Evolutionary conservation across 2,797 vertebrate species (phyloP).

Genomic region (Protonibea diacanthus): DNA sequence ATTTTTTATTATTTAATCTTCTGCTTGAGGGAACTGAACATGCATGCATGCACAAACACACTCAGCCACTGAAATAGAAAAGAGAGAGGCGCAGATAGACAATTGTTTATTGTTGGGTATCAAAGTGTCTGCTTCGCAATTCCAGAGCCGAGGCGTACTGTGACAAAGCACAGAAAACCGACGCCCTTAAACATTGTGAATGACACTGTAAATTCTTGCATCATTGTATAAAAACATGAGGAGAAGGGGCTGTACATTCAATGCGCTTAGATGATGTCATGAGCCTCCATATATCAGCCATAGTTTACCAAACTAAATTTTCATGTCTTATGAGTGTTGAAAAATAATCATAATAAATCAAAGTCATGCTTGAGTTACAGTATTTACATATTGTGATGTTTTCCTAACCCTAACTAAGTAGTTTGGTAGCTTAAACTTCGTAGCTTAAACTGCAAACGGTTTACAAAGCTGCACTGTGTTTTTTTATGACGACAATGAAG

Average conservation of each 20-base stretch:
- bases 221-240: neutral
- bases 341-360: no score
- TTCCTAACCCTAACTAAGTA: no score
- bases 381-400: no score
- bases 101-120: conserved; percentile 8
- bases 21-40: conserved; percentile 60
- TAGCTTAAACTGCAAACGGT: no score
- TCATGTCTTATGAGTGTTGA: no score
- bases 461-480: no score
- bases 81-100: neutral
- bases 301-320: no score
- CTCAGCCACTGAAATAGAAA: conserved; percentile 5
- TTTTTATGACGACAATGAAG: no score
- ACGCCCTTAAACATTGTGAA: conserved; percentile 1
- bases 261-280: no score
- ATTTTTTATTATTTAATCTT: conserved; percentile 62
- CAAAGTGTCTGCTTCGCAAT: conserved; percentile 13
- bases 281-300: no score
- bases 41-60: conserved; percentile 39
- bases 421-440: no score
- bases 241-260: neutral
- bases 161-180: neutral
- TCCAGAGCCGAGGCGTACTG: neutral
- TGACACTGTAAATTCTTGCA: neutral
- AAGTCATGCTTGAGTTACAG: no score